Conservation (phyloP, 2,113 vertebrate genomes). For the Felis chaus region DNA sequence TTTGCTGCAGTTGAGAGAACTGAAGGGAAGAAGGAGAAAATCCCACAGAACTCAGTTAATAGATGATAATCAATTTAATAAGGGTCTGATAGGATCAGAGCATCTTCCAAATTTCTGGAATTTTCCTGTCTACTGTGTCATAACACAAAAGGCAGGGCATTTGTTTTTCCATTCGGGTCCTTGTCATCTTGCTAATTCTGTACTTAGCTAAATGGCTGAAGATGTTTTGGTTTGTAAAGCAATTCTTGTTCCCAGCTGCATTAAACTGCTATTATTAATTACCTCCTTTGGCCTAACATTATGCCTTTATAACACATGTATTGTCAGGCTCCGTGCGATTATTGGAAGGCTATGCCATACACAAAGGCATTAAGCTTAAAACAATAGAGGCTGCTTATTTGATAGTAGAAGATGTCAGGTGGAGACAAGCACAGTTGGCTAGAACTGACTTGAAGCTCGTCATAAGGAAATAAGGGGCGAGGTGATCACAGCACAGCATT, state of each 20-base stretch:
- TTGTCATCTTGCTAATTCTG: slow-evolving; percentile 42
- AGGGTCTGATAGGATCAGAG: neutral
- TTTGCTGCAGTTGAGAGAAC: neutral
- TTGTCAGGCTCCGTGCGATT: slow-evolving; percentile 57
- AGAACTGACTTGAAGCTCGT: slow-evolving; percentile 77
- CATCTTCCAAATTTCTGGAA: slow-evolving; percentile 25
- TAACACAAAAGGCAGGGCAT: neutral
- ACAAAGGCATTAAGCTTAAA: slow-evolving; percentile 80
- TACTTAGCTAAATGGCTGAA: slow-evolving; percentile 53
- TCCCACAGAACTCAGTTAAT: neutral
- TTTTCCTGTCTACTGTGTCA: neutral
- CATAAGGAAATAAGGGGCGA: slow-evolving; percentile 80
- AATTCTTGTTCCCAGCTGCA: slow-evolving; percentile 56
- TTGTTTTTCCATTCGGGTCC: neutral
- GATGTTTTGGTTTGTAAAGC: slow-evolving; percentile 52
- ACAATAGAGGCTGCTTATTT: slow-evolving; percentile 82
- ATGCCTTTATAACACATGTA: slow-evolving; percentile 54
- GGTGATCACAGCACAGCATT: slow-evolving; percentile 81
- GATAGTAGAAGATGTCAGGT: slow-evolving; percentile 82
- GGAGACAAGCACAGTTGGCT: slow-evolving; percentile 78
- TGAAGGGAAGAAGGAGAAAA: neutral
- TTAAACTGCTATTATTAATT: slow-evolving; percentile 75
- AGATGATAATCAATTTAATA: neutral
- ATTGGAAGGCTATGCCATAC: slow-evolving; percentile 78
- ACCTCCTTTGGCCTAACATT: slow-evolving; percentile 71